Base-by-base conservation (phyloP, 2,888 invertebrate genomes). In the Athetis lepigone region DNA sequence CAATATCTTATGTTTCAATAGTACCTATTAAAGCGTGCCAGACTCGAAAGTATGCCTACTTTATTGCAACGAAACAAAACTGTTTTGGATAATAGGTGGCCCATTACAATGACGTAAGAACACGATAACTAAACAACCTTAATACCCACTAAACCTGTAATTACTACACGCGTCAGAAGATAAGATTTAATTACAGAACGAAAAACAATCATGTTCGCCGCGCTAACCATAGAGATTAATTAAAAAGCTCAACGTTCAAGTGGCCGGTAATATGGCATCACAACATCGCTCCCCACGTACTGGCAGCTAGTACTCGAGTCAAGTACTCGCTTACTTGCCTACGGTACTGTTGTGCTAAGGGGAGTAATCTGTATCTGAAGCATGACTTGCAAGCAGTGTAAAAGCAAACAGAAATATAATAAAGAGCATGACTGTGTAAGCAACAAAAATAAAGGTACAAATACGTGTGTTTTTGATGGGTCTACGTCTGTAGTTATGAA, bases 161-260 rank as follows among this genome's bases (percentile, higher is more conserved):
- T 40, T 42, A 13, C 1, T 19, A 9, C 33, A 47, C 18, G 52
- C 36, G 54, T 46, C 25, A 60, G 27, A 46, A 60, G 54, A 75
- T 47, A 69, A 57, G 50, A 63, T 59, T 62, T 66, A 76, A 71
- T 68, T 63, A 66, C 70, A 62, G 58, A 59, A 63, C 59, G 39
- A 58, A 67, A 77, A 82, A 82, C 82, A 86, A 80, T 84, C 82
- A 65, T 63, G 70, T 74, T 81, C 82, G 75, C 70, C 62, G 75
- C 81, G 83, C 83, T 88, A 84, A 83, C 82, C 64, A 60, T 82
- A 76, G 82, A 79, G 85, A 88, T 90, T 91, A 92, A 93, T 93
- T 93, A 92, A 92, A 92, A 92, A 90, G 90, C 89, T 86, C 87
- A 88, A 84, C 88, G 84, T 80, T 85, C 82, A 88, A 90, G 88